These are phyloP conservation scores for Halcyon leucocephala DNA, from an alignment of 2,797 vertebrate genomes.

Conservation along the genomic window DNA sequence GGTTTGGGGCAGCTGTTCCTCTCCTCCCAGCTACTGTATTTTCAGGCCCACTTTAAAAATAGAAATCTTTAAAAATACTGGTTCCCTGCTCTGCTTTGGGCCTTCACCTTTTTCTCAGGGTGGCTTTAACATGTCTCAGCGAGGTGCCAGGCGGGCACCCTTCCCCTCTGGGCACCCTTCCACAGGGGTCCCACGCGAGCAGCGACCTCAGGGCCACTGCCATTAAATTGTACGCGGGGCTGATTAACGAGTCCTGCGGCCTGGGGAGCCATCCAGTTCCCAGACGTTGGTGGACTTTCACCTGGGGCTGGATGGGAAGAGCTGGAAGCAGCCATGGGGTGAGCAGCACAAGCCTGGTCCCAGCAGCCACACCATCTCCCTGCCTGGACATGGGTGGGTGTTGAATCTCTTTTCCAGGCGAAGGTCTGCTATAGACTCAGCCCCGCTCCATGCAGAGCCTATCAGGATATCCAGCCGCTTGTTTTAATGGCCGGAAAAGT, in stretches of 20 bases:
- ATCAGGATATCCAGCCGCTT: constrained; percentile 37
- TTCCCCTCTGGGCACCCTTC: not conserved
- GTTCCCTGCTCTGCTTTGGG: not conserved
- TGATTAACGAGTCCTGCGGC: not conserved
- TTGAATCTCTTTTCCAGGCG: not conserved
- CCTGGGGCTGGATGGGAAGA: not conserved
- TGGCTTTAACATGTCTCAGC: not conserved
- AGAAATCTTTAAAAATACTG: accelerated
- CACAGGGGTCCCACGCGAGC: accelerated
- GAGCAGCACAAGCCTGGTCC: not conserved
- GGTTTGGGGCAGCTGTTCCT: not conserved
- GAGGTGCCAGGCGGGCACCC: accelerated
- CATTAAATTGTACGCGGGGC: accelerated
- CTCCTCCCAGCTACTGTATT: accelerated
- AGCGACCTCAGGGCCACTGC: accelerated
- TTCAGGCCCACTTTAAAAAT: not conserved
- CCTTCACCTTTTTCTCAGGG: not conserved
- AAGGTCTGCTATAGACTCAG: not conserved
- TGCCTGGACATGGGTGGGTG: not conserved
- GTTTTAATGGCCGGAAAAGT: constrained; percentile 59
- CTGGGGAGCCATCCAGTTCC: accelerated
- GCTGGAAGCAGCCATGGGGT: not conserved
- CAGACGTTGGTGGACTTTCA: accelerated
- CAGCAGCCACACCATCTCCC: not conserved
- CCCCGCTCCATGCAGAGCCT: not conserved